These are phyloP conservation scores for Zenarchopterus dispar DNA, from an alignment of 2,797 vertebrate genomes.

Conservation along the genomic window DNA sequence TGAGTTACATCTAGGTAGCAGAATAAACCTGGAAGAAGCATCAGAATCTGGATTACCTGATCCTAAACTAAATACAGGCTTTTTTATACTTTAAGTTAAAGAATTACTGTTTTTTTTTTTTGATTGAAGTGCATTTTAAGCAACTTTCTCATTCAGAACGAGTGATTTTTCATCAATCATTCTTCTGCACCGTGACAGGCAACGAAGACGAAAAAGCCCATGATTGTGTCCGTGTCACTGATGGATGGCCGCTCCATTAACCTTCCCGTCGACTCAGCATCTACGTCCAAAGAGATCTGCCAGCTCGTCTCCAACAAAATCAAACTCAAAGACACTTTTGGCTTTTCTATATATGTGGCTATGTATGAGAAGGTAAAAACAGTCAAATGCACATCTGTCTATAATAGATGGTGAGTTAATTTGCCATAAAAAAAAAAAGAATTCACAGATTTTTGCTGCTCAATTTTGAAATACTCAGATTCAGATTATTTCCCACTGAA, in stretches of 20 bases:
- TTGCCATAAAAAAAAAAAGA: too few species aligned
- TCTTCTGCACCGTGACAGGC: constrained; percentile 79
- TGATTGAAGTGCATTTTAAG: background rate
- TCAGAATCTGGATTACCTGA: too few species aligned
- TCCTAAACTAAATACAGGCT: too few species aligned
- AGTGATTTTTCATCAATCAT: background rate
- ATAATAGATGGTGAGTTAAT: too few species aligned
- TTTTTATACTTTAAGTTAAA: too few species aligned
- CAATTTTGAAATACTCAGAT: background rate
- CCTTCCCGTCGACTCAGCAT: constrained; percentile 89
- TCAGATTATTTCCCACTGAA: too few species aligned
- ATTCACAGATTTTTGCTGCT: too few species aligned
- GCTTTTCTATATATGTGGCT: constrained; percentile 93
- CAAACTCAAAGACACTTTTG: constrained; percentile 88
- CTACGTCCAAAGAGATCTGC: constrained; percentile 91
- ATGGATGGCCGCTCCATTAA: constrained; percentile 87
- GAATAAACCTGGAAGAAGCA: too few species aligned
- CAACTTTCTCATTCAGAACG: background rate
- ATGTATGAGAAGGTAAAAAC: constrained; percentile 91
- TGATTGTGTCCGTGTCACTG: constrained; percentile 85
- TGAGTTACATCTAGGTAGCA: too few species aligned
- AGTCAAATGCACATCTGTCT: too few species aligned
- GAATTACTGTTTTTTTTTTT: too few species aligned
- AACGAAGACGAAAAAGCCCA: constrained; percentile 90
- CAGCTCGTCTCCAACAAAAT: constrained; percentile 84